These are phyloP conservation scores for Melieria crassipennis DNA, from an alignment of 2,888 invertebrate species.

Conservation along the genomic window DNA sequence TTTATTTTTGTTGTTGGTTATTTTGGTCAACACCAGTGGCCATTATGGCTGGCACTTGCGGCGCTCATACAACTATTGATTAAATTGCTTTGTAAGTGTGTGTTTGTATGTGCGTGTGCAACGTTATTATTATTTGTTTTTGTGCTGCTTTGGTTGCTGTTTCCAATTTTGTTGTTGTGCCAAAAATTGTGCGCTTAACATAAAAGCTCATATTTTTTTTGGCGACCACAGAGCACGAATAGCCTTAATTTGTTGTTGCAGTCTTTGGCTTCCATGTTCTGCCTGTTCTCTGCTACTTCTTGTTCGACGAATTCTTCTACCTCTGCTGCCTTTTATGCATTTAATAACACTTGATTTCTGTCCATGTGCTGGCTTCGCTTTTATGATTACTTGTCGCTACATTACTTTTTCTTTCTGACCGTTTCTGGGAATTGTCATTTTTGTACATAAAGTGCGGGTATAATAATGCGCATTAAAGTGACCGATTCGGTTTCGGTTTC, in stretches of 20 bases:
- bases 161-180: background rate
- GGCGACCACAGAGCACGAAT: constrained; percentile 15
- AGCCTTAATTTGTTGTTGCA: constrained; percentile 23
- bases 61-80: background rate
- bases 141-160: background rate
- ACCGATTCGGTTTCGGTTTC: constrained; percentile 14
- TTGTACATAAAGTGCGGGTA: background rate
- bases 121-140: constrained; percentile 6
- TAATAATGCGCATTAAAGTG: constrained; percentile 25
- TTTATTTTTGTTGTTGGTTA: background rate
- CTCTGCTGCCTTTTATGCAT: background rate
- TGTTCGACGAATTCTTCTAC: background rate
- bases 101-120: background rate
- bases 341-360: constrained; percentile 15
- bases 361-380: background rate
- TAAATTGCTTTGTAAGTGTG: background rate
- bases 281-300: background rate
- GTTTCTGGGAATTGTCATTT: constrained; percentile 18
- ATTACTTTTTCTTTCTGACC: background rate
- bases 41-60: too few species aligned
- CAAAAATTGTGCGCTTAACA: background rate
- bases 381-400: background rate
- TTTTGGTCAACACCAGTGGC: too few species aligned
- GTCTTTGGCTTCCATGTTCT: background rate
- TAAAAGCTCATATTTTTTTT: constrained; percentile 7